These are phyloP conservation scores for Microcaecilia unicolor DNA, from an alignment of 2,797 vertebrate species.

Conservation along the genomic window DNA sequence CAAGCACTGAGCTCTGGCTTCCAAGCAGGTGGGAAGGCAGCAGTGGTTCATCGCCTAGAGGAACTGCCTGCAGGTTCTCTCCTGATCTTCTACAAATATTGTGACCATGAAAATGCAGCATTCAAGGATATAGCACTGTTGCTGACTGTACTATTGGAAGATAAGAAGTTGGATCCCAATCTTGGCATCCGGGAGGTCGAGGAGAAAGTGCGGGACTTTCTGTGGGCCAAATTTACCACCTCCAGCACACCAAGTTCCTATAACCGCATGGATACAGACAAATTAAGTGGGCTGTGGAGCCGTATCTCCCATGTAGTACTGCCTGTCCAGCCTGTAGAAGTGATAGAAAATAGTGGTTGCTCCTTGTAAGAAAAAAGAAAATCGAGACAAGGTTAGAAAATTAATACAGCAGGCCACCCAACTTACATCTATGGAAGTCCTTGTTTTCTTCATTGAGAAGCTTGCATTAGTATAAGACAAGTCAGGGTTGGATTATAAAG, in stretches of 20 bases:
- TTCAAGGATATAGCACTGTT: slow-evolving; percentile 75
- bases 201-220: slow-evolving; percentile 69
- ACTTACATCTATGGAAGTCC: no score
- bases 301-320: slow-evolving; percentile 84
- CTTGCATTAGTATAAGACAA: background rate
- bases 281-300: slow-evolving; percentile 85
- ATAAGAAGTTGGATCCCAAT: slow-evolving; percentile 35
- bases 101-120: slow-evolving; percentile 79
- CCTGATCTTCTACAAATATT: slow-evolving; percentile 93
- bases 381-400: no score
- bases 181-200: slow-evolving; percentile 56
- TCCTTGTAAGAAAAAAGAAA: no score
- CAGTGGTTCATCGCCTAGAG: slow-evolving; percentile 75
- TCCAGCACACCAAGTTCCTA: slow-evolving; percentile 24
- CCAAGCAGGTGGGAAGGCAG: slow-evolving; percentile 49
- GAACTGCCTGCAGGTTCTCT: slow-evolving; percentile 75
- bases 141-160: slow-evolving; percentile 77
- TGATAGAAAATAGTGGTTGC: slow-evolving; percentile 62
- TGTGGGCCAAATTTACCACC: slow-evolving; percentile 61
- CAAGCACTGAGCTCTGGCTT: slow-evolving; percentile 61
- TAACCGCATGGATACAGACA: slow-evolving; percentile 71
- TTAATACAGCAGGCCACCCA: no score
- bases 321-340: slow-evolving; percentile 59
- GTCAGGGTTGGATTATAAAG: background rate
- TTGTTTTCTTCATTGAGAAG: accelerated